Evolutionary conservation across 2,797 vertebrate genomes (phyloP).

Genomic region (Cephalopachus bancanus): DNA sequence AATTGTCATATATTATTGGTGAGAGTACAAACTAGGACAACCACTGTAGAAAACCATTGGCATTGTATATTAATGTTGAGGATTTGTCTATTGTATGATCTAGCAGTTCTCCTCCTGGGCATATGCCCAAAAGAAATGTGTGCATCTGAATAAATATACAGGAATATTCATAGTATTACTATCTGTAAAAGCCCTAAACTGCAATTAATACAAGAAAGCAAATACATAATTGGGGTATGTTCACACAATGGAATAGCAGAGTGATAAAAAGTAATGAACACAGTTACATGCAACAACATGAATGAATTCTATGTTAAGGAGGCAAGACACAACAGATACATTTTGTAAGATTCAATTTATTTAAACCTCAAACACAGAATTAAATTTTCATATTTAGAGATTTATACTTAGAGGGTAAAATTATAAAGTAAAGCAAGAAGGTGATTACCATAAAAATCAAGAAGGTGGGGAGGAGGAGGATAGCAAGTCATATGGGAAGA

Average conservation of each 20-base stretch:
- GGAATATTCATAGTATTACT: background rate
- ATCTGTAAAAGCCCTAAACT: background rate
- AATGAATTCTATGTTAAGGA: background rate
- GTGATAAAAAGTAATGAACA: background rate
- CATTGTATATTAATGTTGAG: constrained; percentile 20
- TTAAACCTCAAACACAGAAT: constrained; percentile 19
- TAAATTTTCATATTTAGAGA: background rate
- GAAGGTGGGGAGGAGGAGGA: background rate
- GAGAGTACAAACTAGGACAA: background rate
- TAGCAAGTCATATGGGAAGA: background rate
- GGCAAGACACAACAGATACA: background rate
- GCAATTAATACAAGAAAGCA: background rate
- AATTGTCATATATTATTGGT: background rate
- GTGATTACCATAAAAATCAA: background rate
- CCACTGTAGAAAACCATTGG: background rate
- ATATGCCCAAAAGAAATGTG: background rate
- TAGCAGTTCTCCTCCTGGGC: background rate
- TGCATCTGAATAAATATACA: background rate
- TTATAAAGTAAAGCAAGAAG: background rate
- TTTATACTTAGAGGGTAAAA: background rate
- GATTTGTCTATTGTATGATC: background rate
- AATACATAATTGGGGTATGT: too few relatives aligned
- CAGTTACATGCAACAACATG: background rate
- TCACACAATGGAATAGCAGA: too few relatives aligned
- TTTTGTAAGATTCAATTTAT: background rate